Evolutionary conservation across 2,797 vertebrate species (phyloP).

Genomic region (Sebastes umbrosus): DNA sequence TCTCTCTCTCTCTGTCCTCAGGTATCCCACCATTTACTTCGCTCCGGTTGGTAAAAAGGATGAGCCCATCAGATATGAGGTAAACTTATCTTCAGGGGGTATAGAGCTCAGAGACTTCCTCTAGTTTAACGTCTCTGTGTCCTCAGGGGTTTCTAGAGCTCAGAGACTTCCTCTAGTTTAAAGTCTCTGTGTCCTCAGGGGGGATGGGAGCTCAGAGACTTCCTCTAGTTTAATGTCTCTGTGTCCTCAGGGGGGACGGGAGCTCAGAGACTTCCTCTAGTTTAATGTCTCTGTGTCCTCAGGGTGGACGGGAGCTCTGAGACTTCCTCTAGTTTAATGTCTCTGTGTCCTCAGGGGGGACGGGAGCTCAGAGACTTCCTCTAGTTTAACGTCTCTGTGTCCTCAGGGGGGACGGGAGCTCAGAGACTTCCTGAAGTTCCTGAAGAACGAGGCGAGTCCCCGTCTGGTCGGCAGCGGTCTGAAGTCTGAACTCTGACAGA

Average conservation of each 20-base stretch:
- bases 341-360: too few relatives aligned
- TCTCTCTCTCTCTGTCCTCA: constrained; percentile 28
- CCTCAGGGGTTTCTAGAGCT: too few relatives aligned
- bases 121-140: too few relatives aligned
- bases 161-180: too few relatives aligned
- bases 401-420: constrained; percentile 50
- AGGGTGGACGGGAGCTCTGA: constrained; percentile 79
- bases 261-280: constrained; percentile 67
- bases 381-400: constrained; percentile 37
- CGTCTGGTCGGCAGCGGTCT: constrained; percentile 4
- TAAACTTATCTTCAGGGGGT: constrained; percentile 65
- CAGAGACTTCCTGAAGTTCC: constrained; percentile 77
- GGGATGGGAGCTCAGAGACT: constrained; percentile 35
- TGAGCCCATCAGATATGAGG: constrained; percentile 79
- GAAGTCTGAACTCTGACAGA: constrained; percentile 74
- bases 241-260: too few relatives aligned
- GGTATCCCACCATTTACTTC: constrained; percentile 83
- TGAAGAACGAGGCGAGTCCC: constrained; percentile 71
- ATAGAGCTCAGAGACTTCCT: constrained; percentile 81
- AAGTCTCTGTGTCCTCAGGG: too few relatives aligned
- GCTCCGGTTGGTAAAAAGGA: constrained; percentile 73
- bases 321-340: constrained; percentile 71
- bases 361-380: constrained; percentile 78
- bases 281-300: background rate
- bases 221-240: constrained; percentile 44